Percentiles rank a stretch among this genome's conserved stretches.
These are phyloP conservation scores for Paracentrotus lividus DNA, from an alignment of 53 echinoderm and acorn worm species.

Conservation along the genomic window DNA sequence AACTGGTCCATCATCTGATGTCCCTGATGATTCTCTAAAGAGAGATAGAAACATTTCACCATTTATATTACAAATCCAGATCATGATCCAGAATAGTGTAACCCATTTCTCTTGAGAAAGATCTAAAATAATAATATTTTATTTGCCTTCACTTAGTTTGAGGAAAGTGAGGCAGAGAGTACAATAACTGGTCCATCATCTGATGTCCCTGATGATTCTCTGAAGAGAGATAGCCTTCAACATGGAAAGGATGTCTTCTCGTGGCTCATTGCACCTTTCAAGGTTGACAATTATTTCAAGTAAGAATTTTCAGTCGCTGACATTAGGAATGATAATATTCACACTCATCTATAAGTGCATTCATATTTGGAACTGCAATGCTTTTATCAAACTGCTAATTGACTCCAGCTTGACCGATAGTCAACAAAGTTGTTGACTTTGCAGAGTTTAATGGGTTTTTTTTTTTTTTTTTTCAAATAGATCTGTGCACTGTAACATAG, in stretches of 20 bases:
- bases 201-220: background rate
- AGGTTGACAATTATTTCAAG: conserved; percentile 87
- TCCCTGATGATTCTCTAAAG: background rate
- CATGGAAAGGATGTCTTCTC: conserved; percentile 85
- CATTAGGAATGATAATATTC: background rate
- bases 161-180: conserved; percentile 14
- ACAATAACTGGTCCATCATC: background rate
- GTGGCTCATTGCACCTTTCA: conserved; percentile 92
- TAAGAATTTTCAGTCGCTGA: conserved; percentile 38
- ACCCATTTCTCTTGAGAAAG: no score
- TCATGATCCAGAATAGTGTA: no score
- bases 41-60: no score
- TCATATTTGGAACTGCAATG: no score
- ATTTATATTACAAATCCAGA: no score
- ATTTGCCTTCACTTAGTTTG: background rate
- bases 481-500: no score
- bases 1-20: background rate
- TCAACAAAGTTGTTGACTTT: no score
- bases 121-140: no score
- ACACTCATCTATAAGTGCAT: background rate
- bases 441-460: no score
- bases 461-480: no score
- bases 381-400: no score
- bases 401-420: no score
- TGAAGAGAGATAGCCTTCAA: conserved; percentile 73